phyloP scores from a whole-genome alignment of 2,113 vertebrate species.

The Poicephalus gulielmi region DNA sequence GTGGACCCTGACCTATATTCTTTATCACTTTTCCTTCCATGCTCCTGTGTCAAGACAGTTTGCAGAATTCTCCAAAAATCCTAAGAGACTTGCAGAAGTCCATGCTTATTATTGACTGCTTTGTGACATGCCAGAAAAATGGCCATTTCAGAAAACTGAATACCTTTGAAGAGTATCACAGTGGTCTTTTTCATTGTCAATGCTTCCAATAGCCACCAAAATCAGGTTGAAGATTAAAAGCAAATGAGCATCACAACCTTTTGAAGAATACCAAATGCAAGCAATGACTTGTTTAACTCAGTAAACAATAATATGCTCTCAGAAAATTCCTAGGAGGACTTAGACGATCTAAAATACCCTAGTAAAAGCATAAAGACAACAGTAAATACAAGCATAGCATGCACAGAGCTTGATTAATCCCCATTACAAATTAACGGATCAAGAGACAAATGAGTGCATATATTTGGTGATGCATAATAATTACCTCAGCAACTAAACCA shows the following conservation, averaged over 20 bases:
- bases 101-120: background rate
- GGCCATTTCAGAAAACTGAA: background rate
- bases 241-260: background rate
- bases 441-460: conserved; percentile 41
- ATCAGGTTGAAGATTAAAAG: background rate
- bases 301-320: background rate
- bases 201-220: rapidly evolving
- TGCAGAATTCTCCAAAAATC: background rate
- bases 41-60: background rate
- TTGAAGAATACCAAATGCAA: background rate
- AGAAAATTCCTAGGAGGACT: background rate
- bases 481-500: background rate
- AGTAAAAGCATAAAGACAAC: conserved; percentile 18
- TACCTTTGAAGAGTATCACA: background rate
- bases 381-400: background rate
- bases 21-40: background rate
- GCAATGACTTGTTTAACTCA: background rate
- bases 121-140: background rate
- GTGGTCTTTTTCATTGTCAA: background rate
- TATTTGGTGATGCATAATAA: conserved; percentile 50
- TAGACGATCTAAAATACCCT: background rate
- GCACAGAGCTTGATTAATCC: conserved; percentile 52
- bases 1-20: background rate
- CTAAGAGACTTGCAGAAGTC: background rate
- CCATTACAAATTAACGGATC: conserved; percentile 48